These are phyloP conservation scores for Polypterus senegalus DNA, from an alignment of 2,113 vertebrate species.

Conservation along the genomic window DNA sequence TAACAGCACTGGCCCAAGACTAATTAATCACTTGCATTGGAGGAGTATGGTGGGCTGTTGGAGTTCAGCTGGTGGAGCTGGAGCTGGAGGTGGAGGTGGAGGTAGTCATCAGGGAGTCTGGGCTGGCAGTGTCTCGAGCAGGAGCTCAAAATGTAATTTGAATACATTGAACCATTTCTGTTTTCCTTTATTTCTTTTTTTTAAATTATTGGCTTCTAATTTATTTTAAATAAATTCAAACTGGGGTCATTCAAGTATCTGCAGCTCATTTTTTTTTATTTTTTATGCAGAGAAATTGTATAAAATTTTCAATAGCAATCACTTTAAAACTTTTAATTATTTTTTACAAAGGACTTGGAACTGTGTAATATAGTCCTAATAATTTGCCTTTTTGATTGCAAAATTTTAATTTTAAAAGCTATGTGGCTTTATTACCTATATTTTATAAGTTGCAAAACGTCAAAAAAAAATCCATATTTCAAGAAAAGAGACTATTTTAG, in stretches of 20 bases:
- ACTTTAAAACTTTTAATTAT: too few species aligned
- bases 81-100: too few species aligned
- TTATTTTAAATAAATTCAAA: slow-evolving; percentile 43
- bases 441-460: slow-evolving; percentile 44
- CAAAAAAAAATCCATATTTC: slow-evolving; percentile 37
- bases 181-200: slow-evolving; percentile 19
- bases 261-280: slow-evolving; percentile 50
- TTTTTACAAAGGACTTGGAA: slow-evolving; percentile 19
- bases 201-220: slow-evolving; percentile 55
- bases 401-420: slow-evolving; percentile 39
- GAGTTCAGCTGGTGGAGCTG: too few species aligned
- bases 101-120: too few species aligned
- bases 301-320: slow-evolving; percentile 7
- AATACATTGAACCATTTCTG: too few species aligned
- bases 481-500: slow-evolving; percentile 62
- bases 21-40: not conserved
- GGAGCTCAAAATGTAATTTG: too few species aligned
- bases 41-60: too few species aligned
- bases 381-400: slow-evolving; percentile 39
- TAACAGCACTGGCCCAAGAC: slow-evolving; percentile 16
- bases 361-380: slow-evolving; percentile 36
- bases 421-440: slow-evolving; percentile 38
- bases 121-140: too few species aligned
- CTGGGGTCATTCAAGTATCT: slow-evolving; percentile 46
- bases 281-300: slow-evolving; percentile 44